A percentile compares a stretch with the other conserved stretches of the same genome.
Evolutionary conservation across 53 echinoderm and acorn worm genomes (phyloP).

Genomic region (Echinarachnius parma): DNA sequence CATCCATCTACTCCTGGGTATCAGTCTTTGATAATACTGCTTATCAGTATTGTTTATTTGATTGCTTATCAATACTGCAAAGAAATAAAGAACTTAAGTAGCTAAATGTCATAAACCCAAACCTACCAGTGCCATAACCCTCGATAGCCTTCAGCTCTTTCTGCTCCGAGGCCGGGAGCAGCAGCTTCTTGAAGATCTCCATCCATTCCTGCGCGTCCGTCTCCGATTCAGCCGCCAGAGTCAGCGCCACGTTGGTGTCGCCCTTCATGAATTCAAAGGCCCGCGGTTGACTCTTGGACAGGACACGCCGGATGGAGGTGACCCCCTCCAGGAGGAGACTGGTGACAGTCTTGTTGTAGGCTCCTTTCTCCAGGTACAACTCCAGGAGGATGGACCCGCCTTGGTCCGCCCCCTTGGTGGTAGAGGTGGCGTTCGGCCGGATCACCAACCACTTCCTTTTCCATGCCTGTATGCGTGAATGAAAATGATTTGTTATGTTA

Average conservation of each 20-base stretch:
- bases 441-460: slow-evolving; percentile 78
- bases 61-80: no score
- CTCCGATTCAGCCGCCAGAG: slow-evolving; percentile 75
- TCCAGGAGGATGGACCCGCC: slow-evolving; percentile 67
- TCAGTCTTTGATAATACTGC: no score
- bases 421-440: slow-evolving; percentile 71
- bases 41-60: no score
- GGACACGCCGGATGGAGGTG: slow-evolving; percentile 53
- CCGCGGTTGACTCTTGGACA: slow-evolving; percentile 62
- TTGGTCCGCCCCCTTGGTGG: slow-evolving; percentile 46
- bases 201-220: slow-evolving; percentile 83
- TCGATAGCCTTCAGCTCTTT: slow-evolving; percentile 61
- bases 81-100: no score
- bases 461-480: slow-evolving; percentile 59
- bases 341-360: slow-evolving; percentile 82
- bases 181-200: slow-evolving; percentile 56
- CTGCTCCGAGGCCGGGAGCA: slow-evolving; percentile 46
- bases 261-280: slow-evolving; percentile 74
- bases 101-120: no score
- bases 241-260: slow-evolving; percentile 37
- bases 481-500: no score
- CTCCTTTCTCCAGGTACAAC: slow-evolving; percentile 80
- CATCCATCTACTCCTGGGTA: slow-evolving; percentile 77
- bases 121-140: slow-evolving; percentile 53
- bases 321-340: slow-evolving; percentile 72